Conservation (phyloP, 2,888 invertebrate species). For the Gymnoscelis rufifasciata region DNA sequence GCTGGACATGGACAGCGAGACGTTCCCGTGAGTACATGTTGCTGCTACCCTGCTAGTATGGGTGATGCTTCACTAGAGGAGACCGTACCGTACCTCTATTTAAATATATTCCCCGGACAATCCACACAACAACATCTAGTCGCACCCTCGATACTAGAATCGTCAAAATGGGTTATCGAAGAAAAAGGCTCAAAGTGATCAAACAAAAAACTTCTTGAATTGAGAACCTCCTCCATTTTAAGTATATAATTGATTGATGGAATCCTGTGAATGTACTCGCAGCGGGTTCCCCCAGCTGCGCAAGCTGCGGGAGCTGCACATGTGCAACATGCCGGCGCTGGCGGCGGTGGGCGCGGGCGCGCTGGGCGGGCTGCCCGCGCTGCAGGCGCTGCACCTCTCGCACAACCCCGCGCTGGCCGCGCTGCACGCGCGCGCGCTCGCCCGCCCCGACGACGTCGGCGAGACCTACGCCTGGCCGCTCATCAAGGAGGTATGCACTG, state of each 20-base stretch:
- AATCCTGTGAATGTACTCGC: too few relatives aligned
- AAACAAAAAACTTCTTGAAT: too few relatives aligned
- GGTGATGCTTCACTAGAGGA: too few relatives aligned
- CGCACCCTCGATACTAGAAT: too few relatives aligned
- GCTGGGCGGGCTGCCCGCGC: slow-evolving; percentile 54
- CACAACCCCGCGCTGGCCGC: slow-evolving; percentile 80
- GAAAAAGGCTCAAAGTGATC: too few relatives aligned
- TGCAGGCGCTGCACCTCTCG: slow-evolving; percentile 80
- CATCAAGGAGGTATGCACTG: slow-evolving; percentile 75
- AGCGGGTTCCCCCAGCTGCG: slow-evolving; percentile 83
- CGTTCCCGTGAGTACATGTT: slow-evolving; percentile 51
- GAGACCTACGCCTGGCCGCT: slow-evolving; percentile 81
- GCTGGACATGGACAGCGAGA: slow-evolving; percentile 63
- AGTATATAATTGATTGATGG: too few relatives aligned
- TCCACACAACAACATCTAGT: too few relatives aligned
- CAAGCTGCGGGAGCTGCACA: slow-evolving; percentile 81
- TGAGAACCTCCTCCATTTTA: too few relatives aligned
- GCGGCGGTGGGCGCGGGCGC: slow-evolving; percentile 75
- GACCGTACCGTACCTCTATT: too few relatives aligned
- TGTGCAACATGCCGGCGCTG: slow-evolving; percentile 83
- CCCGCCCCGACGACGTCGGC: slow-evolving; percentile 66
- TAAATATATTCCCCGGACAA: too few relatives aligned
- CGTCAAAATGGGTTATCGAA: too few relatives aligned
- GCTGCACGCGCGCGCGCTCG: slow-evolving; percentile 82
- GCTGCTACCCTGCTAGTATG: too few relatives aligned